phyloP scores from a whole-genome alignment of 2,113 vertebrate genomes.

The Danio rerio region DNA sequence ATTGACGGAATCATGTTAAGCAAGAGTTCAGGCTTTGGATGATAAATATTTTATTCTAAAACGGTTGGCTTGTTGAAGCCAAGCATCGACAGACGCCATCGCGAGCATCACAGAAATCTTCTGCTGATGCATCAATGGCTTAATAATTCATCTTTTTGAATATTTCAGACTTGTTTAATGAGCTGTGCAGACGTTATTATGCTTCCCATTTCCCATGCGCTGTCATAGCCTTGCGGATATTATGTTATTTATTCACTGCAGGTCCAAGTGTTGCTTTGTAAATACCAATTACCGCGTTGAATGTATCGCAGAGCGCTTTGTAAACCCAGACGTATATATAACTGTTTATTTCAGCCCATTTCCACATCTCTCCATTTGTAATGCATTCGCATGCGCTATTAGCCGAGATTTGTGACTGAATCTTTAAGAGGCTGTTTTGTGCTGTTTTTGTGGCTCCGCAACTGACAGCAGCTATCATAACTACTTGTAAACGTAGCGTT shows the following conservation, averaged over 20 bases:
- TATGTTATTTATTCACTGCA: constrained; percentile 22
- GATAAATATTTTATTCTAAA: constrained; percentile 33
- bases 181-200: constrained; percentile 53
- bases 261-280: constrained; percentile 54
- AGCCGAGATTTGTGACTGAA: constrained; percentile 37
- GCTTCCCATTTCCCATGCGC: constrained; percentile 2
- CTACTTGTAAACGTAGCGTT: constrained; percentile 52
- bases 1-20: background rate
- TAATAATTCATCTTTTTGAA: constrained; percentile 61
- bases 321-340: constrained; percentile 41
- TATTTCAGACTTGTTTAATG: constrained; percentile 58
- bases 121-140: constrained; percentile 68
- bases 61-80: constrained; percentile 40
- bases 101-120: constrained; percentile 48
- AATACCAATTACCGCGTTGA: constrained; percentile 32
- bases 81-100: constrained; percentile 58
- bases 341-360: constrained; percentile 35
- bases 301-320: background rate
- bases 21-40: background rate
- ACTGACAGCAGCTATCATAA: constrained; percentile 11
- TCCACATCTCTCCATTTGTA: constrained; percentile 44
- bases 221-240: constrained; percentile 9
- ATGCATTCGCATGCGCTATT: constrained; percentile 46
- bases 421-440: background rate
- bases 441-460: background rate